Base-by-base conservation (phyloP, 2,888 invertebrate genomes). In the Apodemia duryi region DNA sequence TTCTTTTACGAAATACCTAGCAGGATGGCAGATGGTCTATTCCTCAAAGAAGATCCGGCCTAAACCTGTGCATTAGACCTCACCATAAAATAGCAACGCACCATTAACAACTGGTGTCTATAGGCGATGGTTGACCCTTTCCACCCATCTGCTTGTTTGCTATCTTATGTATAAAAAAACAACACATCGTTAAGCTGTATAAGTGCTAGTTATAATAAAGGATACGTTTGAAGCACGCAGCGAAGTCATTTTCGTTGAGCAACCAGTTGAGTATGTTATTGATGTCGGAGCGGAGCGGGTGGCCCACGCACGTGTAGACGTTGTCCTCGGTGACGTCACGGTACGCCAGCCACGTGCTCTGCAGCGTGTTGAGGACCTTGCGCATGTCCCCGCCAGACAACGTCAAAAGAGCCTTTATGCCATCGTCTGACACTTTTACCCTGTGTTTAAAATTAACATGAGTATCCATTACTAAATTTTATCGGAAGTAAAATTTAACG, bases 311-410 rank as follows among this genome's bases (percentile, higher is more conserved):
- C 1, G 95, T 95, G 85, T 99, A 99, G 2, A 94, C 99, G 81
- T 95, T 96, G 72, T 97, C 95, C 86, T 98, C 98, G 38, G 95
- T 96, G 46, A 99, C 97, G 71, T 93, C 91, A 73, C 96, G 96
- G 85, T 96, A 98, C 1, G 99, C 98, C 87, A 99, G 95, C 88
- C 97, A 96, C 11, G 98, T 97, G 88, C 98, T 98, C 92, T 99
- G 99, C 63, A 99, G 91, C 32, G 99, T 97, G 88, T 99, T 99
- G 32, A 99, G 87, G 0, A 99, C 98, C 84, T 97, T 97, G 73
- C 99, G 94, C 99, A 99, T 99, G 87, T 99, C 99, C 11, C 99
- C 99, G 67, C 96, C 96, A 0, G 98, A 97, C 1, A 99, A 91
- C 0, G 96, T 95, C 70, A 99, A 92, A 5, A 99, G 84, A 0